These are phyloP conservation scores for Drosophila aldrichi DNA, from an alignment of 2,888 invertebrate genomes.

Conservation along the genomic window DNA sequence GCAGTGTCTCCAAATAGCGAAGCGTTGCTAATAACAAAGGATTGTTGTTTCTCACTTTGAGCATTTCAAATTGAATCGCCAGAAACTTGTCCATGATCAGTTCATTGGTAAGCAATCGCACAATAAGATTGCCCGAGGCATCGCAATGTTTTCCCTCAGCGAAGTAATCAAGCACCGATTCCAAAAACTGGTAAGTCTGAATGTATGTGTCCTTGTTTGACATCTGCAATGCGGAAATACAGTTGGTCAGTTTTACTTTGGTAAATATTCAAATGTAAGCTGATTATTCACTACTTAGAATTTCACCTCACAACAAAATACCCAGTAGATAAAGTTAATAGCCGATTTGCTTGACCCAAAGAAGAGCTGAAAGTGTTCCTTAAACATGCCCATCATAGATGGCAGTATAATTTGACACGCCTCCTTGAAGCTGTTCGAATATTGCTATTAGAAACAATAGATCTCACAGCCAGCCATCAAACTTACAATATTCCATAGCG, in stretches of 20 bases:
- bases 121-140: conserved; percentile 26
- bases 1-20: conserved; percentile 54
- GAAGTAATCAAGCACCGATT: conserved; percentile 40
- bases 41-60: conserved; percentile 28
- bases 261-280: not conserved
- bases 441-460: not conserved
- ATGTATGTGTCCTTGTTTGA: conserved; percentile 19
- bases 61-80: conserved; percentile 44
- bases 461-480: no score
- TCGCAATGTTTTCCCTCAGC: conserved; percentile 27
- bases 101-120: conserved; percentile 62
- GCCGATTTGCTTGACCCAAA: conserved; percentile 35
- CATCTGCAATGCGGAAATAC: conserved; percentile 35
- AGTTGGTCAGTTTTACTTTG: not conserved
- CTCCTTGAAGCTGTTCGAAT: conserved; percentile 34
- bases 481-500: conserved; percentile 68
- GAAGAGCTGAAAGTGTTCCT: conserved; percentile 38
- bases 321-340: conserved; percentile 45
- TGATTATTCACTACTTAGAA: not conserved
- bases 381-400: conserved; percentile 60
- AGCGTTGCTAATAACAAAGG: conserved; percentile 42
- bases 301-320: conserved; percentile 41
- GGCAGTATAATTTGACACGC: conserved; percentile 38
- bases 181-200: conserved; percentile 48
- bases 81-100: conserved; percentile 48